Percentiles rank a stretch among this genome's conserved stretches.
Conservation (phyloP, 2,888 invertebrate genomes). For the Choristoneura rosaceana region DNA sequence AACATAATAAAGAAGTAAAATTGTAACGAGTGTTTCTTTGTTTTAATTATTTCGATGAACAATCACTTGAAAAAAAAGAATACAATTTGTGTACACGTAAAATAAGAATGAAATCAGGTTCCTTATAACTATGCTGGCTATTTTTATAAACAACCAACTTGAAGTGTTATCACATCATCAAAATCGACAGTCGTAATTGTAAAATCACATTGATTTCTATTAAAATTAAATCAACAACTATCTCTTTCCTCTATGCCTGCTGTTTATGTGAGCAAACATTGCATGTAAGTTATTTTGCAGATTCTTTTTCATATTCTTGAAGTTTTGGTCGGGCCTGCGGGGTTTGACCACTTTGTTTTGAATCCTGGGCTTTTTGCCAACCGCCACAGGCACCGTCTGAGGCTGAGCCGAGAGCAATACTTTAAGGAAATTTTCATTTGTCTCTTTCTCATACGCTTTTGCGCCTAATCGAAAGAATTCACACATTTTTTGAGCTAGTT, state of each 20-base stretch:
- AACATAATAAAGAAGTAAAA: not conserved
- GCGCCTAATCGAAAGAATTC: conserved; percentile 52
- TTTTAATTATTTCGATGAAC: not conserved
- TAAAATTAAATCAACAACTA: not conserved
- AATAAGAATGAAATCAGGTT: not conserved
- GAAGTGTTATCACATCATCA: not conserved
- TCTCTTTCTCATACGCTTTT: conserved; percentile 47
- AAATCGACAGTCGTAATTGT: not conserved
- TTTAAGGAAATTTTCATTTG: conserved; percentile 23
- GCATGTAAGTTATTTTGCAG: conserved; percentile 19
- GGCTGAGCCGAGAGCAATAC: conserved; percentile 15
- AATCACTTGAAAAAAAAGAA: not conserved
- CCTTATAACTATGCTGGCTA: not conserved
- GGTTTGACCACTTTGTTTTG: conserved; percentile 18
- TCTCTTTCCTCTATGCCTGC: conserved; percentile 12
- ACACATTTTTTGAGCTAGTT: conserved; percentile 48
- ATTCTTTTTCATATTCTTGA: conserved; percentile 21
- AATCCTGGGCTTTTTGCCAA: not conserved
- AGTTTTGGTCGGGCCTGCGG: not conserved
- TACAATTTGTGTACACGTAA: not conserved
- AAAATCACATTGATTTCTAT: not conserved
- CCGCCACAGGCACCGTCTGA: not conserved
- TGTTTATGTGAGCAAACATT: conserved; percentile 21
- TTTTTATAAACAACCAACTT: not conserved
- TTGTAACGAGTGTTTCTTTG: not conserved